Percentiles rank a stretch among this genome's conserved stretches.
phyloP scores from a whole-genome alignment of 2,113 vertebrate species.

The Ia io region DNA sequence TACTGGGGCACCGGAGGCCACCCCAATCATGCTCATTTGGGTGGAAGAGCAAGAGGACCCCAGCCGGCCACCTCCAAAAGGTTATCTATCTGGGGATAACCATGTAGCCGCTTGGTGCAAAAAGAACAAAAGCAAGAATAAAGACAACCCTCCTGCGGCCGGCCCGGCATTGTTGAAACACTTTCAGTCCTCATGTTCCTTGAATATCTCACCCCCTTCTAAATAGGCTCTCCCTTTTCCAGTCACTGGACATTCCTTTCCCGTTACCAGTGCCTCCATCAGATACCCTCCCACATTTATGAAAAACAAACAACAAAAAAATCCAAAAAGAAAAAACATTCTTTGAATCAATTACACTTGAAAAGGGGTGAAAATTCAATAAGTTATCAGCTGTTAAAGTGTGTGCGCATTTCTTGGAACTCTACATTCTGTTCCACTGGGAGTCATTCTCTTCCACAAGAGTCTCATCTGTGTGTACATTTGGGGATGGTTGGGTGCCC shows the following conservation, averaged over 20 bases:
- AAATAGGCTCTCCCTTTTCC: conserved; percentile 70
- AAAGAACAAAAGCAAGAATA: conserved; percentile 95
- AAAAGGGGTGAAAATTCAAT: no score
- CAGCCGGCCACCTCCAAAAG: background rate
- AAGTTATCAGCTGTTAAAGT: no score
- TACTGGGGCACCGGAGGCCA: no score
- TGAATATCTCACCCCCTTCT: conserved; percentile 83
- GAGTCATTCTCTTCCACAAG: no score
- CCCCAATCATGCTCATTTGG: no score
- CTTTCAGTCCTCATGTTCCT: conserved; percentile 92
- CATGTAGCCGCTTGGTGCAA: conserved; percentile 85
- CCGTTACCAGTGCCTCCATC: conserved; percentile 65
- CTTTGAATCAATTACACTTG: no score
- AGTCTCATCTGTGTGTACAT: no score
- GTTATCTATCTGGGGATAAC: conserved; percentile 78
- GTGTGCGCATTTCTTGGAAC: no score
- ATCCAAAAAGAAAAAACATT: no score
- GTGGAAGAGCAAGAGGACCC: no score
- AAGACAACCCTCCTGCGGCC: conserved; percentile 85
- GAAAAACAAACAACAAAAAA: background rate
- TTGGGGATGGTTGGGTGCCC: no score
- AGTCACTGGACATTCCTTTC: conserved; percentile 81
- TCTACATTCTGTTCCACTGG: no score
- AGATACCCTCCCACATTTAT: conserved; percentile 59
- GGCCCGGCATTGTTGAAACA: conserved; percentile 88